Conservation (phyloP, 2,113 vertebrate species). For the Neofelis nebulosa region DNA sequence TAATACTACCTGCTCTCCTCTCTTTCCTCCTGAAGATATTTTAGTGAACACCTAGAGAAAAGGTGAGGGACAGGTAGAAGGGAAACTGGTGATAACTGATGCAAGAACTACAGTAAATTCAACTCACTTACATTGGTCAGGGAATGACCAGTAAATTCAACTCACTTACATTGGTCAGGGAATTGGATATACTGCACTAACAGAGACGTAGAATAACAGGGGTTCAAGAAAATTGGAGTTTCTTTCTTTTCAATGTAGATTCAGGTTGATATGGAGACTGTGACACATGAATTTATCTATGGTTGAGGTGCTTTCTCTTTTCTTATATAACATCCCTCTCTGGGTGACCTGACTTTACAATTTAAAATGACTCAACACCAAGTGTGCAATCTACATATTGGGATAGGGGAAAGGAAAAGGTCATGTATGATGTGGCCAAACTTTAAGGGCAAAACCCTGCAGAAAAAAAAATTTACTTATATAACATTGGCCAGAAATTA, state of each 20-base stretch:
- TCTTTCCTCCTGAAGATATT: background rate
- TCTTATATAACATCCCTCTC: background rate
- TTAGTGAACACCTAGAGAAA: background rate
- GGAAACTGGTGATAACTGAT: background rate
- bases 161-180: background rate
- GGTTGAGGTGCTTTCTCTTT: background rate
- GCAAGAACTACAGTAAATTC: background rate
- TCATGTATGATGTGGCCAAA: background rate
- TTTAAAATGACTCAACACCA: background rate
- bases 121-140: background rate
- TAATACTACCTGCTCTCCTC: background rate
- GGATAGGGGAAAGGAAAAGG: background rate
- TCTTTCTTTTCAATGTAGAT: background rate
- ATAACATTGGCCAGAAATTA: background rate
- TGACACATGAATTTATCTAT: background rate
- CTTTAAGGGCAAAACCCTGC: background rate
- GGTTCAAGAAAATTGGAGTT: background rate
- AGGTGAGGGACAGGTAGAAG: background rate
- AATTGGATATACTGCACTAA: background rate
- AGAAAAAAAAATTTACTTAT: background rate
- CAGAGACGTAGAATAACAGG: background rate
- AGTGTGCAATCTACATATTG: accelerated
- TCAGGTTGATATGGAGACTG: background rate
- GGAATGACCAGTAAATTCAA: background rate
- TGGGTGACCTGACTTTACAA: background rate